Evolutionary conservation across 2,113 vertebrate genomes (phyloP).

Genomic region (Trachemys scripta): DNA sequence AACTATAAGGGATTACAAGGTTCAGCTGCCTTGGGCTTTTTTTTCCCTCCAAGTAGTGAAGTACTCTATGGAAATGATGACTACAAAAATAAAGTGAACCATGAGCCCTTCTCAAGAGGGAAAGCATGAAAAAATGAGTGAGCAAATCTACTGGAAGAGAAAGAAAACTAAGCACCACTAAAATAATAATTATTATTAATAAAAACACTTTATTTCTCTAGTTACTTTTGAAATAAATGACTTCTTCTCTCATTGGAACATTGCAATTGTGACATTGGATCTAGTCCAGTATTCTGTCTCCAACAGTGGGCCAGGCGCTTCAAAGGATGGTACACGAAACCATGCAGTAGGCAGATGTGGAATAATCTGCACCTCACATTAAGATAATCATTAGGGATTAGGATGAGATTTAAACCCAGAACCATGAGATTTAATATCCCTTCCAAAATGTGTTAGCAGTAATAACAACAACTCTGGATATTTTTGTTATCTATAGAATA

Average conservation of each 20-base stretch:
- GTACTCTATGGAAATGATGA: too few species aligned
- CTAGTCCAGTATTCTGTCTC: neutral
- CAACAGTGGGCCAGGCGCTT: rapidly evolving
- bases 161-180: too few species aligned
- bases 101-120: neutral
- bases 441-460: neutral
- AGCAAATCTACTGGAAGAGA: too few species aligned
- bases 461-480: neutral
- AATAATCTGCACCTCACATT: neutral
- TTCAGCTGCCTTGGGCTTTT: neutral
- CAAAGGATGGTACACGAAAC: neutral
- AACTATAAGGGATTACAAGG: neutral
- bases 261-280: too few species aligned
- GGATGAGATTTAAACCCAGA: neutral
- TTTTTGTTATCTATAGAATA: neutral
- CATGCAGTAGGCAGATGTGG: neutral
- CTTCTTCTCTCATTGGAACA: too few species aligned
- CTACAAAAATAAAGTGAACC: neutral
- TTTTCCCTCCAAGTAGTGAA: neutral
- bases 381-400: too few species aligned
- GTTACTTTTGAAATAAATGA: too few species aligned
- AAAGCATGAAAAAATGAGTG: neutral
- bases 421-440: neutral
- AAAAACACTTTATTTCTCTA: too few species aligned
- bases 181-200: too few species aligned